Base-by-base conservation (phyloP, 2,113 vertebrate species). In the Heloderma charlesbogerti region DNA sequence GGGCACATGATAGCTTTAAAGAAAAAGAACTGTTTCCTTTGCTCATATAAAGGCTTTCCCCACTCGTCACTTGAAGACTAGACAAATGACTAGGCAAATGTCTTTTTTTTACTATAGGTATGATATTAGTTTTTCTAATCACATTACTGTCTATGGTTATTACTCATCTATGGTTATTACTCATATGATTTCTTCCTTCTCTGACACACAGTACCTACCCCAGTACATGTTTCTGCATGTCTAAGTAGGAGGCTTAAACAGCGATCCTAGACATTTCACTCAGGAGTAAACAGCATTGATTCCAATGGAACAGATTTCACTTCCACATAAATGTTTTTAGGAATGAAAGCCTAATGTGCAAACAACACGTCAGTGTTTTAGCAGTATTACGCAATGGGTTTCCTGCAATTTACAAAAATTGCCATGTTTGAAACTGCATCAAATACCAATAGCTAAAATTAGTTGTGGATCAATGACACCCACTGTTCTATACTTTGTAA, bases 111-210 rank as follows among this genome's bases (percentile, higher is more conserved):
- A 72, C 40, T 37, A 91, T 0, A 25, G 1, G 0, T 82, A 37
- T 48, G 6, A 88, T 84, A 29, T 86, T 10, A 15, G 90, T 9
- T 66, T 45, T 0, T 1, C 0, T 0, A 27, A 67, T 48, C 72
- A 67, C 25, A 74, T 40, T 67, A 5, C 1, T 43, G 18, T 20
- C 51, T 63, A 84, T 0, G 71, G 48, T 31, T 87, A 88, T 3
- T 0, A 0, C 10, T 51, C 48, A 51, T 20, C 51, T 77, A 86
- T 0, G 60, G 48, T 27, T 87, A 88, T 3, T 0, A 0, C 6
- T 80, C 4, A n/a, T 48, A 31, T 48, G 81, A 91, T 81, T 89
- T 86, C 8, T 40, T 88, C 3, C 2, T 84, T 29, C 45, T 75
- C 40, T 71, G 3, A 90, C 84, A 93, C 71, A 88, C 51, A 60